A percentile compares a stretch with the other conserved stretches of the same genome.
Evolutionary conservation across 1,140 invertebrate genomes (phyloP).

Genomic region (Drosophila simulans): DNA sequence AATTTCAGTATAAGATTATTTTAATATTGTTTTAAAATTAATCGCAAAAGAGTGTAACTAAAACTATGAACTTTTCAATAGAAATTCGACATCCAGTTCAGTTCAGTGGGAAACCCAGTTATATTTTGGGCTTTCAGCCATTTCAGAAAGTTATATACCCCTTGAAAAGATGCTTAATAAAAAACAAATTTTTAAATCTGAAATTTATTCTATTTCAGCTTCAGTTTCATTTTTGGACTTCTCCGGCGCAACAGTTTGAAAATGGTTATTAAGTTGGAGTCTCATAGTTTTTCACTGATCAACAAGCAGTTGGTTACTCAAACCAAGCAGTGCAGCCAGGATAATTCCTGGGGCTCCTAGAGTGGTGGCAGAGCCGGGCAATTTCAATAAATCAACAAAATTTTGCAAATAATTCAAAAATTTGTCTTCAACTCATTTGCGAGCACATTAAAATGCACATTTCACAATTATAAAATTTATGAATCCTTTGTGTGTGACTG

Average conservation of each 20-base stretch:
- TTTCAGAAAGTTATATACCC: not conserved
- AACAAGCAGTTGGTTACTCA: slow-evolving; percentile 21
- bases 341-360: slow-evolving; percentile 13
- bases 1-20: too few species aligned
- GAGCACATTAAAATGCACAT: slow-evolving; percentile 56
- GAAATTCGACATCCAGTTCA: too few species aligned
- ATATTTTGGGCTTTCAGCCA: too few species aligned
- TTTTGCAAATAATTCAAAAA: slow-evolving; percentile 52
- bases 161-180: not conserved
- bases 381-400: slow-evolving; percentile 62
- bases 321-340: not conserved
- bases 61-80: too few species aligned
- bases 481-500: slow-evolving; percentile 51
- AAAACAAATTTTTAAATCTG: not conserved
- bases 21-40: not conserved
- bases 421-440: slow-evolving; percentile 61
- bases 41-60: not conserved
- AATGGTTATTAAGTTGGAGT: slow-evolving; percentile 57
- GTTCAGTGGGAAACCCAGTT: too few species aligned
- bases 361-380: slow-evolving; percentile 10
- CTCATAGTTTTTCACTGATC: slow-evolving; percentile 55
- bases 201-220: not conserved
- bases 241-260: slow-evolving; percentile 65
- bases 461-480: slow-evolving; percentile 72
- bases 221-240: slow-evolving; percentile 2